These are phyloP conservation scores for Labroides dimidiatus DNA, from an alignment of 2,797 vertebrate genomes.

Conservation along the genomic window DNA sequence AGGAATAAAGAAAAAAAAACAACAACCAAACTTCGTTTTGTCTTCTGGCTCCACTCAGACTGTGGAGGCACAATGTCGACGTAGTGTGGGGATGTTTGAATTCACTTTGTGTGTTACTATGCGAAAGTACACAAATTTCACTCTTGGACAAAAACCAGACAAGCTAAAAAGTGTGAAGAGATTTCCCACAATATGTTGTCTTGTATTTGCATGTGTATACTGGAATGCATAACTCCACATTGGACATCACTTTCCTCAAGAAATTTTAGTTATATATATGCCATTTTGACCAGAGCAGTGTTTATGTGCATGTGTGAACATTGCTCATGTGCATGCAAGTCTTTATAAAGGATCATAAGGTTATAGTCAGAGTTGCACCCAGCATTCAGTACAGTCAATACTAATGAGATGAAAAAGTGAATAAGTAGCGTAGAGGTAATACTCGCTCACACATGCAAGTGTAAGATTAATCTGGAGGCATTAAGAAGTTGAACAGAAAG, in stretches of 20 bases:
- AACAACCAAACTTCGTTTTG: too few species aligned
- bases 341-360: constrained; percentile 34
- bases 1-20: too few species aligned
- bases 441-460: constrained; percentile 29
- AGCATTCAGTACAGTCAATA: constrained; percentile 26
- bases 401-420: constrained; percentile 67
- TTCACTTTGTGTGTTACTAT: too few species aligned
- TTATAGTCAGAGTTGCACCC: constrained; percentile 25
- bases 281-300: constrained; percentile 15
- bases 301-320: neutral
- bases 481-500: constrained; percentile 9
- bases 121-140: too few species aligned
- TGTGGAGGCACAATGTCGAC: too few species aligned
- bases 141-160: too few species aligned
- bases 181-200: too few species aligned
- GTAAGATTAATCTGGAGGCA: constrained; percentile 27
- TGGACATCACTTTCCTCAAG: constrained; percentile 22
- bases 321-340: neutral
- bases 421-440: constrained; percentile 42
- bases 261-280: constrained; percentile 34
- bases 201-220: too few species aligned
- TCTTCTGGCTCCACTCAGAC: too few species aligned
- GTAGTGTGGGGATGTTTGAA: too few species aligned
- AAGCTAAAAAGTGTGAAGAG: too few species aligned
- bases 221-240: too few species aligned